These are phyloP conservation scores for Benitochromis conjunctus DNA, from an alignment of 2,113 vertebrate species.

Conservation along the genomic window DNA sequence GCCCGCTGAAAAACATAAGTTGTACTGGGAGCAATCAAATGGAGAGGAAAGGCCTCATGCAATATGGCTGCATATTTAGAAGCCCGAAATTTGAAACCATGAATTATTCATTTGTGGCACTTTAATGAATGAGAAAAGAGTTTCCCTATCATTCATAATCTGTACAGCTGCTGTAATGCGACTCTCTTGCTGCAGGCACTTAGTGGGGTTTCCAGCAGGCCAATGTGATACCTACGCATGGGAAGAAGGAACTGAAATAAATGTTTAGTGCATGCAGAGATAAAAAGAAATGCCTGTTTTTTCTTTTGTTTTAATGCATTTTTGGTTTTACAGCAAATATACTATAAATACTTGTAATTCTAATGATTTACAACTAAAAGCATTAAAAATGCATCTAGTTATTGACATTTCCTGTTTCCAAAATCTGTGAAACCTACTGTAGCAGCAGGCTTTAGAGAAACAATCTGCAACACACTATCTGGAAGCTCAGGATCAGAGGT, in stretches of 20 bases:
- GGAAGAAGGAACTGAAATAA: conserved; percentile 13
- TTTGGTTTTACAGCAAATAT: neutral
- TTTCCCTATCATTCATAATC: conserved; percentile 74
- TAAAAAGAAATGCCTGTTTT: neutral
- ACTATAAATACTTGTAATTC: neutral
- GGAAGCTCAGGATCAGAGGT: neutral
- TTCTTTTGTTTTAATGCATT: neutral
- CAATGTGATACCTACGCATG: conserved; percentile 30
- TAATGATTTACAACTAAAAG: neutral
- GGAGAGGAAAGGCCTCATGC: conserved; percentile 35
- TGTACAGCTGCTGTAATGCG: conserved; percentile 60
- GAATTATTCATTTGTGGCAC: conserved; percentile 69
- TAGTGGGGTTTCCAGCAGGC: conserved; percentile 44
- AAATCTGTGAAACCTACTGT: neutral
- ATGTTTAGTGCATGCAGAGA: neutral
- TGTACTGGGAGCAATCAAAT: conserved; percentile 15
- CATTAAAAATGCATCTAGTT: neutral
- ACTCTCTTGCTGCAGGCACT: conserved; percentile 59
- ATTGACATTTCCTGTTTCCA: neutral
- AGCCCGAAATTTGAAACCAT: conserved; percentile 61
- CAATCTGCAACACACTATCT: neutral
- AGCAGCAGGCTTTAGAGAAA: neutral
- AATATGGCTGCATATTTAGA: conserved; percentile 59
- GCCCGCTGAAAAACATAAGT: conserved; percentile 28
- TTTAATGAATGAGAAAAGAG: conserved; percentile 70